Base-by-base conservation (phyloP, 2,113 vertebrate genomes). In the Oplegnathus fasciatus region DNA sequence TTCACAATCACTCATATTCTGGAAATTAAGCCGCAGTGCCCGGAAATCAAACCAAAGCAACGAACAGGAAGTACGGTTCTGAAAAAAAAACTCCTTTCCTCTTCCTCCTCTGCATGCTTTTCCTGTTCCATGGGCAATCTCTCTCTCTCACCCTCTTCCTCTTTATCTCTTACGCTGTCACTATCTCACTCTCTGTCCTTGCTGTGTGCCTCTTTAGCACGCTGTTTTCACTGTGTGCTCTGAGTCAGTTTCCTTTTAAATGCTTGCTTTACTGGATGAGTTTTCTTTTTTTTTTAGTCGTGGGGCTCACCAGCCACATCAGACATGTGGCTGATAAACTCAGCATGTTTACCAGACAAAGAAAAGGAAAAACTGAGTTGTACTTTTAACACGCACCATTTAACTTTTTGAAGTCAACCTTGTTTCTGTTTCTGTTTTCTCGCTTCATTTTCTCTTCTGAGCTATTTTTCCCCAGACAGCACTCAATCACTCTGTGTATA, bases 1-100 rank as follows among this genome's bases (percentile, higher is more conserved):
- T 77, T 74, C 48, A 74, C 42, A 62, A 37, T 62, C 60, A 42
- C 37, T 69, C 48, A 32, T 71, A 55, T 46, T 89, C 68, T 82
- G 94, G 93, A 0, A 95, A 95, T 80, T 89, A 96, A 30, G 54
- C 90, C n/a, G 42, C 54, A 80, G 22, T 42, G 60, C 30, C 77
- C 77, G 62, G 83, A 85, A 92, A 88, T 66, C 18, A 81, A 88
- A 89, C 62, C 28, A 82, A 75, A 85, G 84, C 86, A 87, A 85
- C 68, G 75, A 80, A 89, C 84, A 95, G 94, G 94, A 95, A 92
- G 87, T 62, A 17, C 28, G 32, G 32, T 81, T 73, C 83, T 79
- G 22, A 34, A 85, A 87, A 91, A 88, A 84, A 87, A 76, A 72
- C 44, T 3, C 22, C 30, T 90, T 92, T 90, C 89, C 85, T 87